Conservation (phyloP, 2,797 vertebrate genomes). For the Esox lucius region DNA sequence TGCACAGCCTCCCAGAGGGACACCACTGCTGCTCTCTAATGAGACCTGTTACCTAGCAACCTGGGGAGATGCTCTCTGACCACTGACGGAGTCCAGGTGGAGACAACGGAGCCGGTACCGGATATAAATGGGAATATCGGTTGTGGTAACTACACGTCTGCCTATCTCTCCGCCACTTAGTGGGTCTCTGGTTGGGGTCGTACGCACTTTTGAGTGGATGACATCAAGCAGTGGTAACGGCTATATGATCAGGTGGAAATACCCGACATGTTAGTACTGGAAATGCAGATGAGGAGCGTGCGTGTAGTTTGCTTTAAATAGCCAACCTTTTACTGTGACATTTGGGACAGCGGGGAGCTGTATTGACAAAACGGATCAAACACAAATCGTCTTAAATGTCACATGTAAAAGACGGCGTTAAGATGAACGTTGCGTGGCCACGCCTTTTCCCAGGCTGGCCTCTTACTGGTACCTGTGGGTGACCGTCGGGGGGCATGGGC, state of each 20-base stretch:
- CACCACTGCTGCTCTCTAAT: slow-evolving; percentile 10
- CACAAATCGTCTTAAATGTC: too few species aligned
- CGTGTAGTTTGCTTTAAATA: too few species aligned
- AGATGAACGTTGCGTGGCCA: background rate
- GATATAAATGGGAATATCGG: background rate
- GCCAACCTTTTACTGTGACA: too few species aligned
- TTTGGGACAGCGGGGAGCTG: too few species aligned
- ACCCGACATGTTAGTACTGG: too few species aligned
- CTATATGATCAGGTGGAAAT: background rate
- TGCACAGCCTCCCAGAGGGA: background rate
- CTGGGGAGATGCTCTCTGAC: slow-evolving; percentile 14
- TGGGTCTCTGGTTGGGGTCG: background rate
- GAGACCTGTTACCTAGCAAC: slow-evolving; percentile 33
- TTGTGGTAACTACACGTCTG: background rate
- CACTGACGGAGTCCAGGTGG: slow-evolving; percentile 6
- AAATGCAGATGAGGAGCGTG: too few species aligned
- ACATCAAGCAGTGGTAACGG: background rate
- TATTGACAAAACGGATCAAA: too few species aligned
- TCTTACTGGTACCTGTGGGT: slow-evolving; percentile 53
- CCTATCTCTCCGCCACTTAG: background rate
- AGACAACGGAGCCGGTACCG: background rate
- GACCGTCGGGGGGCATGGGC: slow-evolving; percentile 87
- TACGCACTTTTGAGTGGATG: background rate
- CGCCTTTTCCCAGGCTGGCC: background rate
- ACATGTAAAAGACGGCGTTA: too few species aligned